Conservation (phyloP, 1,140 invertebrate species). For the Zaprionus ghesquierei region DNA sequence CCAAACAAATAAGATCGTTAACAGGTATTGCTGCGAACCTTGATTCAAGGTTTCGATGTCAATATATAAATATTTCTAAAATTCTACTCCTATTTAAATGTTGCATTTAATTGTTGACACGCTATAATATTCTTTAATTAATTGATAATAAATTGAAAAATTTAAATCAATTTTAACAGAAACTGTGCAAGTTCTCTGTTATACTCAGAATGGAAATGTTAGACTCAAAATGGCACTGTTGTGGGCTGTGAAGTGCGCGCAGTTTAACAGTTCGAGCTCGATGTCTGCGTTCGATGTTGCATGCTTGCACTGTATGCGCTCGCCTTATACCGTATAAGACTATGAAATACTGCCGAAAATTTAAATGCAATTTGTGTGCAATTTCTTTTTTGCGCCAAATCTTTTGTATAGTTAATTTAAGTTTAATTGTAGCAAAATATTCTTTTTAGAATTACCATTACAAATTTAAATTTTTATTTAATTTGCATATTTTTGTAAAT, state of each 20-base stretch:
- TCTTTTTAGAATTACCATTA: too few species aligned
- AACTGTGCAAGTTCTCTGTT: slow-evolving; percentile 4
- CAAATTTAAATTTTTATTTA: too few species aligned
- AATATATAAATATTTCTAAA: not conserved
- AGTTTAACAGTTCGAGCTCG: slow-evolving; percentile 1
- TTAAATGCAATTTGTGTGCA: slow-evolving; percentile 14
- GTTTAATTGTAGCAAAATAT: too few species aligned
- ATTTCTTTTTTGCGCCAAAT: not conserved
- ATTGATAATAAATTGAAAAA: not conserved
- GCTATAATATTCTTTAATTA: not conserved
- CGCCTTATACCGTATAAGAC: slow-evolving; percentile 3
- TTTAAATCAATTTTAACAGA: not conserved
- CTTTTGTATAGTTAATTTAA: too few species aligned
- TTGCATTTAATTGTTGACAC: not conserved
- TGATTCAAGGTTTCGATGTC: too few species aligned
- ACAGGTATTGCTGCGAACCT: not conserved
- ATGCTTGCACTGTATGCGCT: not conserved
- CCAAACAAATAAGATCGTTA: slow-evolving; percentile 24
- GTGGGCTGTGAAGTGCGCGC: not conserved
- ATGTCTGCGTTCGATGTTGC: slow-evolving; percentile 32
- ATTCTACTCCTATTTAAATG: not conserved
- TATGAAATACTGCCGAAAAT: not conserved
- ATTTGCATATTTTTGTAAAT: not conserved
- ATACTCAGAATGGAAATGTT: slow-evolving; percentile 30
- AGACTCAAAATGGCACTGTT: slow-evolving; percentile 31